A percentile compares a stretch with the other conserved stretches of the same genome.
Evolutionary conservation across 1,140 invertebrate species (phyloP).

Genomic region (Atta texana): DNA sequence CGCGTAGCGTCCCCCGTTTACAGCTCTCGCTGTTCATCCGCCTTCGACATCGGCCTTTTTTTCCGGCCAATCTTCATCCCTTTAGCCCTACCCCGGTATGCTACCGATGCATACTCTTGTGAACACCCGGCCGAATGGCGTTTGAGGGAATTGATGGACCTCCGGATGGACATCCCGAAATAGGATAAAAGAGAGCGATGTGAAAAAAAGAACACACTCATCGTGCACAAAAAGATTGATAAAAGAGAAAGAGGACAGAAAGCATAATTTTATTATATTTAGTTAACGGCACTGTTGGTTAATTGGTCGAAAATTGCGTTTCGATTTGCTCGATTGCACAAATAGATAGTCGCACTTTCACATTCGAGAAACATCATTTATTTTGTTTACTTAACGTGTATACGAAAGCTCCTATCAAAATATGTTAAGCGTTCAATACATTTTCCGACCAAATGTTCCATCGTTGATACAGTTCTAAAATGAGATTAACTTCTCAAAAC

Average conservation of each 20-base stretch:
- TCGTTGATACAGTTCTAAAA: neutral
- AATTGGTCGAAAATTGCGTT: slow-evolving; percentile 19
- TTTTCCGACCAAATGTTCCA: neutral
- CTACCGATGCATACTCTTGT: slow-evolving; percentile 62
- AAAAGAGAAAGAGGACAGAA: slow-evolving; percentile 31
- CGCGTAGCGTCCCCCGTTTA: slow-evolving; percentile 6
- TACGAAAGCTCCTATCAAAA: neutral
- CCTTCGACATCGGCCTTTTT: slow-evolving; percentile 51
- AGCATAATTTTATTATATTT: slow-evolving; percentile 7
- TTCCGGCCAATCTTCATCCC: slow-evolving; percentile 66
- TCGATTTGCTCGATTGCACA: neutral
- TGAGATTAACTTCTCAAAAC: neutral
- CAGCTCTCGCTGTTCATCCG: slow-evolving; percentile 29
- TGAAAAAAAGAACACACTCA: slow-evolving; percentile 31
- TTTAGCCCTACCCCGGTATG: neutral
- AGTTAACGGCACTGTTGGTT: neutral
- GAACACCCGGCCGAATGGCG: slow-evolving; percentile 59
- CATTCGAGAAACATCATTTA: neutral
- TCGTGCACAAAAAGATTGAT: slow-evolving; percentile 20
- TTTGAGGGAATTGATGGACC: slow-evolving; percentile 70
- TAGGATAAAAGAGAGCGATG: slow-evolving; percentile 61
- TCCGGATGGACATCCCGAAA: slow-evolving; percentile 55
- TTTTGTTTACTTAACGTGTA: neutral
- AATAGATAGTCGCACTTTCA: neutral
- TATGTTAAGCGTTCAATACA: neutral